These are phyloP conservation scores for Microplitis mediator DNA, from an alignment of 1,140 invertebrate genomes.

Conservation along the genomic window DNA sequence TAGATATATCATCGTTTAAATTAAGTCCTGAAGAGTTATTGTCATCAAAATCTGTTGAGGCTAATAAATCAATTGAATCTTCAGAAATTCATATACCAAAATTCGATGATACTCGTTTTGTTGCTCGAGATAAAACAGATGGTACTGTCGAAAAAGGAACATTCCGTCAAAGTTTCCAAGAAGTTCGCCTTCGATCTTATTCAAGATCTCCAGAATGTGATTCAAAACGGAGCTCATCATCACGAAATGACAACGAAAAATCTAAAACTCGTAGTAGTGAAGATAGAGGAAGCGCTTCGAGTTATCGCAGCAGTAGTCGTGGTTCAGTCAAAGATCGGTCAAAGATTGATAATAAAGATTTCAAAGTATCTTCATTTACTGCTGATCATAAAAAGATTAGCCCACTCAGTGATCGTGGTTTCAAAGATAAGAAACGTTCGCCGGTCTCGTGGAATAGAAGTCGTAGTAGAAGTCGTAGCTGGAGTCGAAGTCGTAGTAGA, in stretches of 20 bases:
- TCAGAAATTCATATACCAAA: background rate
- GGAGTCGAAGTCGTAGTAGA: slow-evolving; percentile 51
- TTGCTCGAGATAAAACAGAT: background rate
- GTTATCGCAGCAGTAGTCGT: slow-evolving; percentile 37
- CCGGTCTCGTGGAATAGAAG: slow-evolving; percentile 45
- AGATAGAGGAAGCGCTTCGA: slow-evolving; percentile 34
- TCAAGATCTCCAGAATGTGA: slow-evolving; percentile 3
- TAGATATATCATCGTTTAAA: slow-evolving; percentile 41
- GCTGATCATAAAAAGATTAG: slow-evolving; percentile 43
- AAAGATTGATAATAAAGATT: slow-evolving; percentile 33
- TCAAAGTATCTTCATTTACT: slow-evolving; percentile 26
- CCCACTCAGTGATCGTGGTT: slow-evolving; percentile 39
- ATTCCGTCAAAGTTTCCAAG: background rate
- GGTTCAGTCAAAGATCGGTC: slow-evolving; percentile 36
- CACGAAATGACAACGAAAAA: slow-evolving; percentile 35
- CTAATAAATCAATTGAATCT: background rate
- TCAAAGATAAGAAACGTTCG: slow-evolving; percentile 40
- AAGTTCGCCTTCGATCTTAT: background rate
- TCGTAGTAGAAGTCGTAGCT: slow-evolving; percentile 46
- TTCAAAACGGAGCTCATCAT: background rate
- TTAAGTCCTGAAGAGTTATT: slow-evolving; percentile 53
- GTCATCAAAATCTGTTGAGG: slow-evolving; percentile 31
- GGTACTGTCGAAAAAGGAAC: background rate
- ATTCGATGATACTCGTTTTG: background rate
- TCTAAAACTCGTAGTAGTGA: slow-evolving; percentile 18